Evolutionary conservation across 2,888 invertebrate genomes (phyloP).

Genomic region (Platerodrilus igneus): DNA sequence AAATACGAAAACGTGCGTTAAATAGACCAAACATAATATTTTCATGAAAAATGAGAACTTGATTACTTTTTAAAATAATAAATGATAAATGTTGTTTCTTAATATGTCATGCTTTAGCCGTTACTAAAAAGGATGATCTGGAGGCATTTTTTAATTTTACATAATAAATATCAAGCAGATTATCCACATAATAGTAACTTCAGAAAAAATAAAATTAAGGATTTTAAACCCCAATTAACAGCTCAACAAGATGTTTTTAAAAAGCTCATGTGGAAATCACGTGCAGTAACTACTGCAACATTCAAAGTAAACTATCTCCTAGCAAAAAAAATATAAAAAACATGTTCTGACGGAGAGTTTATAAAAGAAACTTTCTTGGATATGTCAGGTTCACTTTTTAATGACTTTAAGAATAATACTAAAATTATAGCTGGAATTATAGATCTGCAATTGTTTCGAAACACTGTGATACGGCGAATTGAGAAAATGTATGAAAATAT

Average conservation of each 20-base stretch:
- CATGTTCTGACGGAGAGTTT: constrained; percentile 20
- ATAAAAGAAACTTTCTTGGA: constrained; percentile 15
- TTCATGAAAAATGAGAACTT: constrained; percentile 20
- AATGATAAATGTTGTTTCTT: constrained; percentile 23
- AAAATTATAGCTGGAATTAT: too few relatives aligned
- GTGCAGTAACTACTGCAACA: constrained; percentile 19
- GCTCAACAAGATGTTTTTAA: constrained; percentile 24
- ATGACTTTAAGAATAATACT: constrained; percentile 6
- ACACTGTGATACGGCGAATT: too few relatives aligned
- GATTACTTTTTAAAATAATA: constrained; percentile 21
- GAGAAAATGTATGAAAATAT: too few relatives aligned
- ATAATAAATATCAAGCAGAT: constrained; percentile 21
- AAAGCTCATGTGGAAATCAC: constrained; percentile 22
- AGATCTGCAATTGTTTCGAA: too few relatives aligned
- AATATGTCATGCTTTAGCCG: constrained; percentile 14
- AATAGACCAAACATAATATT: constrained; percentile 23
- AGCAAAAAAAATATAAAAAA: constrained; percentile 24
- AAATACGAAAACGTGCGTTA: too few relatives aligned
- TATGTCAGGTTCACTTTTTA: constrained; percentile 17
- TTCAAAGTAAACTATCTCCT: constrained; percentile 23
- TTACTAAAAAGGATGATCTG: constrained; percentile 22
- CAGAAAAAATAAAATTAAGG: constrained; percentile 15
- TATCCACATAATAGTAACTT: constrained; percentile 19
- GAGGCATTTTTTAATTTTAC: constrained; percentile 21
- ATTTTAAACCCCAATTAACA: constrained; percentile 8